Evolutionary conservation across 1,140 invertebrate species (phyloP), one percentile per base, ranked within the genome.

Genomic region (Oscheius sp.): DNA sequence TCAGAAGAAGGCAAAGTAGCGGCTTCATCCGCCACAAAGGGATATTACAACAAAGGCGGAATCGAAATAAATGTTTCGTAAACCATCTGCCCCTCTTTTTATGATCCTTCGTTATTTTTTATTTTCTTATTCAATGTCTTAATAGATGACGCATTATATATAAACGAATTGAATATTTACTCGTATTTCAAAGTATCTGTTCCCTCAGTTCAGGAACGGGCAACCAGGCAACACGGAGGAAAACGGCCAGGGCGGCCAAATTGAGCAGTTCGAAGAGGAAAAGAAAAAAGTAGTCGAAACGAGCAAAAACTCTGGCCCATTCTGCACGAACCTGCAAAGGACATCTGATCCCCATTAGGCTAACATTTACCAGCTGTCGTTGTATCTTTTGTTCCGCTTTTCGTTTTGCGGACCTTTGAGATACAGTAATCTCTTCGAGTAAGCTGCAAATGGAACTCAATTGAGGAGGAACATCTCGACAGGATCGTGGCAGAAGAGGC

Each of bases 241-340:
- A 82, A 26, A 83, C 59, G 20, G 77, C 52, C 23, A 82, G 69
- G 20, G 80, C 71, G 15, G 76, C n/a, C 29, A 82, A 45, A 75
- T 82, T 82, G n/a, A 78, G 45, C 28, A 71, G 52, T 61, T 81
- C 65, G 52, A 82, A 82, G 0, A 81, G 35, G 29, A 76, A 71
- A 1, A 82, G 46, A 20, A 80, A 78, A 3, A 83, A 69, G 38
- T 82, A 80, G 36, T 82, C 80, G 55, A 81, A 77, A 35, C 81
- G 68, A 28, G 72, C 42, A 38, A 82, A 82, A 0, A 82, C 68
- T 42, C 82, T 65, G 31, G 75, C 79, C 80, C 80, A 82, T 69
- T 82, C 82, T 45, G 49, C 59, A 65, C 84, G 78, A 31, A 83
- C 70, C 80, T 82, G 32, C 62, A n/a, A n/a, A n/a, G n/a, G 77